A percentile compares a stretch with the other conserved stretches of the same genome.
phyloP scores from a whole-genome alignment of 2,113 vertebrate species.

The Aptenodytes forsteri region DNA sequence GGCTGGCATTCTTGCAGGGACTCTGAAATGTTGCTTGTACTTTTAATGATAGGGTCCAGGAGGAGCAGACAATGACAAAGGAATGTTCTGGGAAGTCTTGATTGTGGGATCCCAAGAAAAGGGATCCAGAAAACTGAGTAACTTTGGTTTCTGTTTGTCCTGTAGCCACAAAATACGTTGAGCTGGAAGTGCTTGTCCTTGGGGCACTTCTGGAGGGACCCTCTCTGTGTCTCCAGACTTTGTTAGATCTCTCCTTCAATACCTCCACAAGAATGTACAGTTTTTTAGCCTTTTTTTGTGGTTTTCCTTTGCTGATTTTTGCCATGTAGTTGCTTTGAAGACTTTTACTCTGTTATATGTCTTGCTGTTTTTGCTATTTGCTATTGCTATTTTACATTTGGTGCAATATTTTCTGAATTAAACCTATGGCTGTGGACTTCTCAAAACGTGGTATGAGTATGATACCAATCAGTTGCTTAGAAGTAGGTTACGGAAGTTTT shows the following conservation, averaged over 20 bases:
- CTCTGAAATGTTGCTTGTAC: not conserved
- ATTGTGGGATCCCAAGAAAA: not conserved
- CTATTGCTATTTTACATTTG: not conserved
- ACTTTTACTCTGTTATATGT: not conserved
- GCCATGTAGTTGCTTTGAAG: not conserved
- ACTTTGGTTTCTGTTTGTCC: not conserved
- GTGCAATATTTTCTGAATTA: not conserved
- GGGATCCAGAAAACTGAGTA: not conserved
- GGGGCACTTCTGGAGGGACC: not conserved
- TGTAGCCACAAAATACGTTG: not conserved
- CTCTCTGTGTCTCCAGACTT: not conserved
- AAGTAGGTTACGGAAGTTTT: not conserved
- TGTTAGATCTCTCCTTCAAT: not conserved
- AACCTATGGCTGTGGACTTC: not conserved
- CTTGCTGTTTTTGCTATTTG: not conserved
- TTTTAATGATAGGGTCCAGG: not conserved
- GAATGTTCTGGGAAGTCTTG: not conserved
- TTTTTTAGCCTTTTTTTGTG: not conserved
- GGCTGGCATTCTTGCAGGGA: not conserved
- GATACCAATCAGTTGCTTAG: not conserved
- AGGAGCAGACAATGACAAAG: not conserved
- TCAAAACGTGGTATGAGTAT: not conserved
- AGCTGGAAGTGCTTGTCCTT: not conserved
- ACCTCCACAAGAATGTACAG: not conserved
- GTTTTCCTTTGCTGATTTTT: not conserved